A percentile compares a stretch with the other conserved stretches of the same genome.
These are phyloP conservation scores for Rhagoletis pomonella DNA, from an alignment of 1,140 invertebrate genomes.

Conservation along the genomic window DNA sequence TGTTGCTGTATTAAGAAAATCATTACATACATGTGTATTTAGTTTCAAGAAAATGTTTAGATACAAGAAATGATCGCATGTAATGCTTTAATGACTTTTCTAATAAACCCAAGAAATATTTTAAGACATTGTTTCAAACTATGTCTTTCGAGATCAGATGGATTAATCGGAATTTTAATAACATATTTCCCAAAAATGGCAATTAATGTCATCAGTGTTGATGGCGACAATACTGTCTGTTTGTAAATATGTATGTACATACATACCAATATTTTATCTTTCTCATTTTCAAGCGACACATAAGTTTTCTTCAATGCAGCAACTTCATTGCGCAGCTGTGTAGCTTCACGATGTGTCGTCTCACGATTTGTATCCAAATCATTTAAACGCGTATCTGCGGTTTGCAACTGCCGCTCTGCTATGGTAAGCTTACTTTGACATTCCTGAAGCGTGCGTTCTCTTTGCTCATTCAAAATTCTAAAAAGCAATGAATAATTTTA, in stretches of 20 bases:
- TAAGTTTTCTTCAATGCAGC: conserved; percentile 64
- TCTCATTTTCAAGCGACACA: conserved; percentile 65
- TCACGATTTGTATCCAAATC: conserved; percentile 67
- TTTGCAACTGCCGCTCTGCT: conserved; percentile 64
- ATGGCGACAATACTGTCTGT: neutral
- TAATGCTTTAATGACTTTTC: too few relatives aligned
- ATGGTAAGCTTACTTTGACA: conserved; percentile 65
- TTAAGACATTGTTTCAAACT: too few relatives aligned
- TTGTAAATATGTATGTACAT: neutral
- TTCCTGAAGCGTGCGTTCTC: conserved; percentile 68
- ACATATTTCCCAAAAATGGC: too few relatives aligned
- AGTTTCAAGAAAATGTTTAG: too few relatives aligned
- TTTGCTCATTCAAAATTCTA: conserved; percentile 70
- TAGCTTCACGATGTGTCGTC: conserved; percentile 52
- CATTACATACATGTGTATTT: too few relatives aligned
- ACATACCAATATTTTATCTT: conserved; percentile 67
- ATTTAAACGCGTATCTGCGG: conserved; percentile 63
- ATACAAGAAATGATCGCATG: too few relatives aligned
- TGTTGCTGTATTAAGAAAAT: conserved; percentile 60
- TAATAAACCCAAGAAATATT: too few relatives aligned
- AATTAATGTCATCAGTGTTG: neutral
- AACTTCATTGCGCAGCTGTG: conserved; percentile 65
- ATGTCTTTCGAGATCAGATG: too few relatives aligned
- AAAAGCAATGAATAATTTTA: neutral
- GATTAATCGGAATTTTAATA: too few relatives aligned